phyloP scores from a whole-genome alignment of 2,113 vertebrate species.

The Gorsachius goisagi region DNA sequence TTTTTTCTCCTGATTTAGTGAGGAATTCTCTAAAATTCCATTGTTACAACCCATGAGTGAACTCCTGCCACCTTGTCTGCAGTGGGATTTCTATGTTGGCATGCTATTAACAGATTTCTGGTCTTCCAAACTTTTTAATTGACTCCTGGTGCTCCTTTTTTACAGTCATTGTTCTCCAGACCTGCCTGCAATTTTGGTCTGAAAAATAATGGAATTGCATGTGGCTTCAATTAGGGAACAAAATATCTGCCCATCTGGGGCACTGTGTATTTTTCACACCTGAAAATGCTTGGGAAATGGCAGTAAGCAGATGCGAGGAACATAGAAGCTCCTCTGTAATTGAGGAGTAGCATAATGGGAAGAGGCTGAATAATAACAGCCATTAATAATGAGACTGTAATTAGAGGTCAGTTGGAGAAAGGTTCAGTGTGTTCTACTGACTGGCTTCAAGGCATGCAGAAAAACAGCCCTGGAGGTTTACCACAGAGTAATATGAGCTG shows the following conservation, averaged over 20 bases:
- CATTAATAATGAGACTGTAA: conserved; percentile 57
- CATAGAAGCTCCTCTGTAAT: conserved; percentile 1
- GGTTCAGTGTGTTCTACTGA: background rate
- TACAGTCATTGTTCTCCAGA: background rate
- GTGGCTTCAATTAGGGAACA: conserved; percentile 1
- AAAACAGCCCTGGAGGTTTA: conserved; percentile 20
- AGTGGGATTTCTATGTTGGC: background rate
- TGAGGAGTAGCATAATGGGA: conserved; percentile 40
- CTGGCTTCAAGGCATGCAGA: conserved; percentile 1
- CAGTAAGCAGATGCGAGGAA: conserved; percentile 17
- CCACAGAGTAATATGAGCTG: background rate
- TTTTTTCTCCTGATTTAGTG: background rate
- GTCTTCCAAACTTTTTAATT: conserved; percentile 42
- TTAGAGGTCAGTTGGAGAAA: conserved; percentile 54
- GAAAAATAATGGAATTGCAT: conserved; percentile 47
- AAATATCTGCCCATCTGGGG: background rate
- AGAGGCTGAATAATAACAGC: conserved; percentile 12
- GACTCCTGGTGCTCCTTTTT: conserved; percentile 6
- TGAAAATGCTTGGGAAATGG: background rate
- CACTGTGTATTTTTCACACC: background rate
- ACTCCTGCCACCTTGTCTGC: background rate
- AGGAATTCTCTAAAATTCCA: background rate
- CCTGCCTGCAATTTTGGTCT: conserved; percentile 48
- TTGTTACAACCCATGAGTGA: background rate
- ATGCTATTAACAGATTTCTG: conserved; percentile 8